phyloP scores from a whole-genome alignment of 2,113 vertebrate species.

The Elgaria multicarinata region DNA sequence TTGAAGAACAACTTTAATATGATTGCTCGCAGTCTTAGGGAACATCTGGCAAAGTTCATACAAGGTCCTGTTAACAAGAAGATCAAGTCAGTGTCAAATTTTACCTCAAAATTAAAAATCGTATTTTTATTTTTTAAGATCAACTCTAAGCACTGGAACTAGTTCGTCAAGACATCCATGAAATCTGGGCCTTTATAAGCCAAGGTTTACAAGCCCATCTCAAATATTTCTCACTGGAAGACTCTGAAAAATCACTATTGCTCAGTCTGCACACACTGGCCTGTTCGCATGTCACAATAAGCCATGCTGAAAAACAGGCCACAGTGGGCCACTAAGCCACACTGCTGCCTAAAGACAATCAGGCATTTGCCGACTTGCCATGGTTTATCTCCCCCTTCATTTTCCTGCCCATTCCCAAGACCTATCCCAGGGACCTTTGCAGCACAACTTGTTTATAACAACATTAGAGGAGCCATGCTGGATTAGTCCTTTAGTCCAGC shows the following conservation, averaged over 20 bases:
- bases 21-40: slow-evolving; percentile 81
- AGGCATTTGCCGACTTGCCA: too few species aligned
- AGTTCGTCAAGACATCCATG: neutral
- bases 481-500: too few species aligned
- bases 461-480: too few species aligned
- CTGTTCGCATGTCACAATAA: too few species aligned
- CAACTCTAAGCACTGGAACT: neutral
- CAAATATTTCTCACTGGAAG: neutral
- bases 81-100: slow-evolving; percentile 16
- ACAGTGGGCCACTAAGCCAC: too few species aligned
- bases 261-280: neutral
- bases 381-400: too few species aligned
- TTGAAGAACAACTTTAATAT: slow-evolving; percentile 80
- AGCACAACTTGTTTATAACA: too few species aligned
- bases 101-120: neutral
- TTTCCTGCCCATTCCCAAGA: too few species aligned
- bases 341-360: too few species aligned
- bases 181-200: neutral
- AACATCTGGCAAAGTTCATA: slow-evolving; percentile 92
- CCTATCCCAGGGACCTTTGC: too few species aligned
- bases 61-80: slow-evolving; percentile 81
- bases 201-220: neutral
- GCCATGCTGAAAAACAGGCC: too few species aligned
- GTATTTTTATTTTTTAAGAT: neutral
- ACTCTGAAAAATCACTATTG: neutral